A percentile compares a stretch with the other conserved stretches of the same genome.
Conservation (phyloP, 1,140 invertebrate genomes). For the Bradysia coprophila region DNA sequence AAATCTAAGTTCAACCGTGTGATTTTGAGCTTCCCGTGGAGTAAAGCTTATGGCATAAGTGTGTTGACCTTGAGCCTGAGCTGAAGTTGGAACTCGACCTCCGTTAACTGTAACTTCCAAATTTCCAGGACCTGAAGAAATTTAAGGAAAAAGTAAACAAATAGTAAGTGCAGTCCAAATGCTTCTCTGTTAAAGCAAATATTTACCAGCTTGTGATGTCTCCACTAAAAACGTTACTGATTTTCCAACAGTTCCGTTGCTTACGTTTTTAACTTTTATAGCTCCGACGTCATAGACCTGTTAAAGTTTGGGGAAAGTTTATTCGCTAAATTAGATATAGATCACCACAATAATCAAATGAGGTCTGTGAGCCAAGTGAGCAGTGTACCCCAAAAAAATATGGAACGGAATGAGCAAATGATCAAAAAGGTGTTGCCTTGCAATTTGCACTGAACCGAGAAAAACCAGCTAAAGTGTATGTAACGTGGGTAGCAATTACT, state of each 20-base stretch:
- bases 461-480: no score
- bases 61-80: conserved; percentile 84
- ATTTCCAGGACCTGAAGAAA: conserved; percentile 70
- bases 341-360: not conserved
- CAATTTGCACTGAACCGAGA: no score
- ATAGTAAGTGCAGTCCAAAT: no score
- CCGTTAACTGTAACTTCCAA: conserved; percentile 94
- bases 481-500: no score
- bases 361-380: no score
- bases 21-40: conserved; percentile 69
- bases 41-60: conserved; percentile 96
- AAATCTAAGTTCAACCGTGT: conserved; percentile 86
- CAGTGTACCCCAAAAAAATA: no score
- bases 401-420: no score
- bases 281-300: conserved; percentile 83
- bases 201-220: conserved; percentile 86
- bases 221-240: conserved; percentile 93
- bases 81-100: conserved; percentile 85
- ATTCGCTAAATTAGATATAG: not conserved
- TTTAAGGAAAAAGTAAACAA: no score
- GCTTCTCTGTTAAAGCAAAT: no score
- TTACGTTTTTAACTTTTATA: conserved; percentile 84
- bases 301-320: conserved; percentile 4
- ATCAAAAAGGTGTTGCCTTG: no score
- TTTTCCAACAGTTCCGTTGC: conserved; percentile 77